phyloP scores from a whole-genome alignment of 2,888 invertebrate genomes.

The Heliconius sara region DNA sequence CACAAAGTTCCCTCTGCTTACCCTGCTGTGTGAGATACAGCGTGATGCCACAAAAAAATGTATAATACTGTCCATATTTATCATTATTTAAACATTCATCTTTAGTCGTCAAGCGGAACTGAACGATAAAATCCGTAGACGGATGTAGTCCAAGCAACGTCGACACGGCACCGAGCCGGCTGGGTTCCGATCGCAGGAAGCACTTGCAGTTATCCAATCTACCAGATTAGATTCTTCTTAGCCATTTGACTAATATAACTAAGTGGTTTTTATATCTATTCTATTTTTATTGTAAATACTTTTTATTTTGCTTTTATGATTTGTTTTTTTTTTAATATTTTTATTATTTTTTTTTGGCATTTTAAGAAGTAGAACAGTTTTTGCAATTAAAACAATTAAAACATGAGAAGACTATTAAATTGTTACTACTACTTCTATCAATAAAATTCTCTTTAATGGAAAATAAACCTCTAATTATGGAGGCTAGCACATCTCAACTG shows the following conservation, averaged over 20 bases:
- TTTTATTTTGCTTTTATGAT: too few species aligned
- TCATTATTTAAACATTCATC: not conserved
- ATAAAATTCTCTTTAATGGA: not conserved
- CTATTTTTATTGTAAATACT: not conserved
- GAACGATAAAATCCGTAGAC: constrained; percentile 29
- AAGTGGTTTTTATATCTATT: too few species aligned
- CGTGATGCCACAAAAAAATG: too few species aligned
- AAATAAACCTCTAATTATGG: not conserved
- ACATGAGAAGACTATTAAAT: too few species aligned
- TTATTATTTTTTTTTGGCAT: too few species aligned
- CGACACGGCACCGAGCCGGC: constrained; percentile 28
- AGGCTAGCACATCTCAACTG: not conserved
- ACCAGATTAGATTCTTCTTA: constrained; percentile 4
- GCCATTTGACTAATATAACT: not conserved
- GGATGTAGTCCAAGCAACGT: constrained; percentile 31
- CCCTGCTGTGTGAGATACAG: too few species aligned
- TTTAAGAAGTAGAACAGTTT: too few species aligned
- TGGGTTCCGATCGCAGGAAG: constrained; percentile 43
- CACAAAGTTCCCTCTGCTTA: too few species aligned
- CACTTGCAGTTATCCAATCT: constrained; percentile 37
- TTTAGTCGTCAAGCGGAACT: constrained; percentile 30
- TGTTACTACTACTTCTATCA: too few species aligned
- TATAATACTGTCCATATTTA: too few species aligned
- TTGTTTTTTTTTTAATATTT: too few species aligned
- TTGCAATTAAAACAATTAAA: too few species aligned